Evolutionary conservation across 2,888 invertebrate genomes (phyloP), one percentile per base, ranked within the genome.

Genomic region (Pardosa pseudoannulata): DNA sequence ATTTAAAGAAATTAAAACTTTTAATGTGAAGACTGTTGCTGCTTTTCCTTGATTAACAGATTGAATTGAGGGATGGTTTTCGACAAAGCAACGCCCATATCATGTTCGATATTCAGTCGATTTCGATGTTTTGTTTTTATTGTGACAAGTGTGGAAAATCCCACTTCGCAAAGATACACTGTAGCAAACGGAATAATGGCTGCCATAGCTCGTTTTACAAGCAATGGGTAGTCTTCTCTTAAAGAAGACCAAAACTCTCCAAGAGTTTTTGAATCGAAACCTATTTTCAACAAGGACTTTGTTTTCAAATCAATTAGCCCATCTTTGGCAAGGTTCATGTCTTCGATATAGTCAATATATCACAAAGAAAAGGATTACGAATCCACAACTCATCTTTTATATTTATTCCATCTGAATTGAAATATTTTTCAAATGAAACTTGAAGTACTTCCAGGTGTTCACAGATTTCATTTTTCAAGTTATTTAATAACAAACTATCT

Each of bases 41-140:
- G 75, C 75, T 75, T 75, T 75, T 75, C 65, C 75, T 75, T 75
- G 41, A 75, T 65, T 75, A 75, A 75, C 75, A 64, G 65, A 75
- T 75, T 75, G 65, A 75, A 75, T 75, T 75, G 65, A 75, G 75
- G 75, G 75, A 75, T 75, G 75, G 74, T 75, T 75, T 75, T 75
- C 65, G 65, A 75, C 75, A 75, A 75, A 75, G 75, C 75, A 75
- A 75, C 41, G 65, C 65, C 41, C 75, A 75, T 75, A 75, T 75
- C 75, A 65, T 75, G 65, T 75, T 75, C 75, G 75, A 75, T 65
- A 65, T 75, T 75, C 75, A 70, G 78, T 79, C 70, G 62, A 79
- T 79, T 79, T 79, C 70, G 78, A 79, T 79, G 78, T 79, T 70
- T 79, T 70, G 70, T 79, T 79, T 79, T 79, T 79, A 79, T 70